Conservation (phyloP, 2,113 vertebrate species). For the Bubo blakistoni region DNA sequence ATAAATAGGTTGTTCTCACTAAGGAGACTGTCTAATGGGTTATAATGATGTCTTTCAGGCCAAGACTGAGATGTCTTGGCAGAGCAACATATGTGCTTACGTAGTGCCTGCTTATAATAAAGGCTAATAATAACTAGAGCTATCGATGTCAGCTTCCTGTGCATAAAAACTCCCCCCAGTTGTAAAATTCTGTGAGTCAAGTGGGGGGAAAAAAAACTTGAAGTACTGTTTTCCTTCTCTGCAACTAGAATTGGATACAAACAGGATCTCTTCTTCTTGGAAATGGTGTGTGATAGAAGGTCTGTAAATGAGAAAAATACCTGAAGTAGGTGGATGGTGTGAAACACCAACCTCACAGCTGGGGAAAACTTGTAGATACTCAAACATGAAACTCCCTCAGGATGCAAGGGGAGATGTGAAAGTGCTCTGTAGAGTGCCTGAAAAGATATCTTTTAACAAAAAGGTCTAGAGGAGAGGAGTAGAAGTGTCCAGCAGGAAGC, state of each 20-base stretch:
- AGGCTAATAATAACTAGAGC: background rate
- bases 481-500: background rate
- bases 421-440: background rate
- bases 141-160: background rate
- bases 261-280: background rate
- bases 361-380: background rate
- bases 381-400: background rate
- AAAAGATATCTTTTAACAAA: background rate
- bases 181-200: background rate
- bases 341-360: background rate
- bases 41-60: background rate
- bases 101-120: background rate
- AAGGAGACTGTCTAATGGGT: background rate
- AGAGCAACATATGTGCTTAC: background rate
- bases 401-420: background rate
- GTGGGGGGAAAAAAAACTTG: rapidly evolving
- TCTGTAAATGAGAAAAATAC: background rate
- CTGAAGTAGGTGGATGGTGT: background rate
- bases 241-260: background rate
- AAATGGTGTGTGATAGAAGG: background rate
- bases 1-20: background rate
- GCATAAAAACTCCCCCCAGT: background rate
- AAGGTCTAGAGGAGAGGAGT: background rate
- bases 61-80: background rate
- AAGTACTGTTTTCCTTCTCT: background rate